Conservation (phyloP, 2,113 vertebrate genomes). For the Neoarius graeffei region DNA sequence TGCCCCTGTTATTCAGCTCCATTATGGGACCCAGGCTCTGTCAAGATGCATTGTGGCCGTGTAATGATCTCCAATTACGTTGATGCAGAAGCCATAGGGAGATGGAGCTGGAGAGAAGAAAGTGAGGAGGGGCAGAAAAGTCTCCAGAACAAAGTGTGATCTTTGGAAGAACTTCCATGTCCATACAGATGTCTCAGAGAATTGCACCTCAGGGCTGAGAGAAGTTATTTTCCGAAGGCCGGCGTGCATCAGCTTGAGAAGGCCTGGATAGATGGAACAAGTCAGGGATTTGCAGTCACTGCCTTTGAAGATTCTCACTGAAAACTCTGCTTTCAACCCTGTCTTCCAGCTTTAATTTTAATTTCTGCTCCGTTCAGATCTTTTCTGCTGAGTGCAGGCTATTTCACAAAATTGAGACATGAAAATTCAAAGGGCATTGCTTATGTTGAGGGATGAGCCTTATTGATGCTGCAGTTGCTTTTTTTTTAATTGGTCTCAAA, state of each 20-base stretch:
- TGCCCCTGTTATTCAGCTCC: constrained; percentile 72
- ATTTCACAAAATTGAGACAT: constrained; percentile 36
- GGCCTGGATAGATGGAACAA: constrained; percentile 39
- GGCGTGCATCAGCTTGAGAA: constrained; percentile 50
- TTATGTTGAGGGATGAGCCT: constrained; percentile 5
- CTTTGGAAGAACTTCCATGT: constrained; percentile 71
- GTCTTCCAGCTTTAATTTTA: constrained; percentile 39
- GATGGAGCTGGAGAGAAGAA: constrained; percentile 54
- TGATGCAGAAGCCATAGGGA: constrained; percentile 70
- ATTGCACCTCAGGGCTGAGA: constrained; percentile 66
- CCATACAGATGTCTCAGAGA: constrained; percentile 67
- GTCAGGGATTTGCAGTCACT: constrained; percentile 20
- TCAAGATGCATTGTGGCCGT: constrained; percentile 75
- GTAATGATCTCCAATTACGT: constrained; percentile 81
- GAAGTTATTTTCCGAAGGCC: constrained; percentile 65
- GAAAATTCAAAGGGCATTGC: not conserved
- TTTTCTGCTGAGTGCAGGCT: constrained; percentile 38
- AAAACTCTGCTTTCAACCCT: constrained; percentile 48
- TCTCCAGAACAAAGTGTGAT: constrained; percentile 76
- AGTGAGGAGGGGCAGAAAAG: constrained; percentile 59
- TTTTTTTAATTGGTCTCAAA: constrained; percentile 6
- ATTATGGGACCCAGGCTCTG: constrained; percentile 71
- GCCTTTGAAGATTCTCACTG: constrained; percentile 59
- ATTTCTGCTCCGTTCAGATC: constrained; percentile 41
- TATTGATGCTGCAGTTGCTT: constrained; percentile 27